These are phyloP conservation scores for Choristoneura fumiferana DNA, from an alignment of 1,140 invertebrate species.

Conservation along the genomic window DNA sequence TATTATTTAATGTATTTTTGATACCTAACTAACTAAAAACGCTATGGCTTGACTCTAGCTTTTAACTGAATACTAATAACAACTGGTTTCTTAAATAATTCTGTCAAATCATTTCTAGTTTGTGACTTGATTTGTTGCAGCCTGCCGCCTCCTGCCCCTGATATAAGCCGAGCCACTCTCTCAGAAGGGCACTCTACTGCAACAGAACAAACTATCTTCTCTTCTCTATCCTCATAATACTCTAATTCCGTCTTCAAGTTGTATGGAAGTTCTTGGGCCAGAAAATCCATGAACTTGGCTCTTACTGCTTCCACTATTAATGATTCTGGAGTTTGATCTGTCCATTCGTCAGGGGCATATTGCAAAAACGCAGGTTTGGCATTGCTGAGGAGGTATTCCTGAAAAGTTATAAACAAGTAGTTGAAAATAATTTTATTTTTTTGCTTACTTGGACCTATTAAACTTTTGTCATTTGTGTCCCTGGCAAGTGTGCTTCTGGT, in stretches of 20 bases:
- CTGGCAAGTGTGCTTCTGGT: too few relatives aligned
- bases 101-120: conserved; percentile 67
- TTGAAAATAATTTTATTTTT: too few relatives aligned
- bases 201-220: conserved; percentile 81
- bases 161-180: conserved; percentile 81
- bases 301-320: conserved; percentile 86
- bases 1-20: too few relatives aligned
- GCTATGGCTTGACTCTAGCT: conserved; percentile 37
- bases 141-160: conserved; percentile 82
- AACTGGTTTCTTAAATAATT: conserved; percentile 61
- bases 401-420: conserved; percentile 35
- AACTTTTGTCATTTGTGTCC: too few relatives aligned
- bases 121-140: conserved; percentile 83
- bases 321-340: conserved; percentile 84
- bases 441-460: too few relatives aligned
- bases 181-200: conserved; percentile 81
- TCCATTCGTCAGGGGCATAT: conserved; percentile 82
- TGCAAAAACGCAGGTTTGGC: conserved; percentile 83
- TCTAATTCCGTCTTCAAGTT: conserved; percentile 82
- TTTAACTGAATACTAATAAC: conserved; percentile 50
- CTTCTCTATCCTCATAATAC: conserved; percentile 81
- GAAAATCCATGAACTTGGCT: conserved; percentile 88
- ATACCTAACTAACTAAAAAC: not conserved
- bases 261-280: conserved; percentile 92
- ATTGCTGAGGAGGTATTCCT: conserved; percentile 85